Evolutionary conservation across 2,113 vertebrate genomes (phyloP), one percentile per base, ranked within the genome.

Genomic region (Fregata magnificens): DNA sequence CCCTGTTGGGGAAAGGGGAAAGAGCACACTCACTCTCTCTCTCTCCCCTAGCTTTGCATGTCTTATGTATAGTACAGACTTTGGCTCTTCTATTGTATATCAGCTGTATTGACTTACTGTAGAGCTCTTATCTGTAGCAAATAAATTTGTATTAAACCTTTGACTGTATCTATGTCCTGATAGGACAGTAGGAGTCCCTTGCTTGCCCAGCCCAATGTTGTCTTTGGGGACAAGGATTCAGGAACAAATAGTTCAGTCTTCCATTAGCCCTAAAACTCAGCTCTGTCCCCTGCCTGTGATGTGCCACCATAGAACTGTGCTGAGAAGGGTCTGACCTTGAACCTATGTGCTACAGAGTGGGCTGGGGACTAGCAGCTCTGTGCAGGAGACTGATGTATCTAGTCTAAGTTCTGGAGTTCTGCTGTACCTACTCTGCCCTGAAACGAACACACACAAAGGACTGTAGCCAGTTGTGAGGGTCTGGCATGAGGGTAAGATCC

Each of bases 271-370:
- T 76, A 36, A 79, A 34, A 8, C 42, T 86, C 13, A 19, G 2
- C 9, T 18, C 11, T 82, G 12, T 20, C 16, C 29, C 6, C 25
- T 61, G 20, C 7, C 13, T 74, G 17, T 25, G 38, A 28, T 1
- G 1, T 16, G 21, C n/a, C 5, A 12, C 14, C 4, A 3, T 3
- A 36, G 52, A 76, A 32, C 36, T 80, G 34, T 31, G 21, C 32
- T 83, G 45, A 31, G 66, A 76, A 59, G 26, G 19, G 10, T 55
- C 25, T 69, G 52, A 42, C 36, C 49, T n/a, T 66, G 34, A 73
- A 40, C n/a, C 5, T 1, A 0, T 5, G 3, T 29, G 10, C 21
- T 53, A 3, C 2, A 28, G 40, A 0, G 1, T 5, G 24, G 47
- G 20, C 44, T 40, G 59, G 73, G 24, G 31, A 49, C 7, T 8